phyloP scores from a whole-genome alignment of 2,797 vertebrate species.

The Alauda arvensis region DNA sequence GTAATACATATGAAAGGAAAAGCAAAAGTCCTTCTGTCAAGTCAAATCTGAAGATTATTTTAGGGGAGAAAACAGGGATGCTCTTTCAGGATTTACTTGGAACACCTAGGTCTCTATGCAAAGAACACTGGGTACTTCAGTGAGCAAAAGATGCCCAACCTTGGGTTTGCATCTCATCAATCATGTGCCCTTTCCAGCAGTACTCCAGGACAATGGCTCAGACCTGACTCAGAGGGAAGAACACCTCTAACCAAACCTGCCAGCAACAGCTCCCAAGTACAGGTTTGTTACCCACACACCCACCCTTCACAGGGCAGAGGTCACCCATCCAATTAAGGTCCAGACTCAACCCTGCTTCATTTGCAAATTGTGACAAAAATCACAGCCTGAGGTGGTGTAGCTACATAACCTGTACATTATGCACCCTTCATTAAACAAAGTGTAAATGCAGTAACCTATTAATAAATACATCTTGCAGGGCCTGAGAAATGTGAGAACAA shows the following conservation, averaged over 20 bases:
- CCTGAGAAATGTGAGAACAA: slow-evolving; percentile 43
- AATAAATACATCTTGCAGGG: slow-evolving; percentile 6
- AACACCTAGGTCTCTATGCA: neutral
- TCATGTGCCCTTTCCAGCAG: neutral
- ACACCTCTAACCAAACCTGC: neutral
- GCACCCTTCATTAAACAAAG: slow-evolving; percentile 4
- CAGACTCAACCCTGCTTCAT: neutral
- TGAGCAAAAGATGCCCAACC: neutral
- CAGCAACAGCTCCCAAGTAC: neutral
- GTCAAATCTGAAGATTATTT: neutral
- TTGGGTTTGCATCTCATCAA: neutral
- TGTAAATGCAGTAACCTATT: slow-evolving; percentile 3
- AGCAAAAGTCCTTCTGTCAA: neutral
- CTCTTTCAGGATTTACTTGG: neutral
- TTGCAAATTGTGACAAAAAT: neutral
- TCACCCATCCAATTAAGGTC: neutral
- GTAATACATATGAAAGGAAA: neutral
- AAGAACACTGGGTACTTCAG: neutral
- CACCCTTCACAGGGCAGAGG: neutral
- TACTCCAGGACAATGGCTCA: neutral
- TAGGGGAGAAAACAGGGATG: neutral
- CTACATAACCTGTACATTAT: neutral
- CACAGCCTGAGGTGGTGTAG: neutral
- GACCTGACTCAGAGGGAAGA: neutral
- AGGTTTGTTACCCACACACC: neutral